Conservation (phyloP, 2,113 vertebrate genomes). For the Pan paniscus region DNA sequence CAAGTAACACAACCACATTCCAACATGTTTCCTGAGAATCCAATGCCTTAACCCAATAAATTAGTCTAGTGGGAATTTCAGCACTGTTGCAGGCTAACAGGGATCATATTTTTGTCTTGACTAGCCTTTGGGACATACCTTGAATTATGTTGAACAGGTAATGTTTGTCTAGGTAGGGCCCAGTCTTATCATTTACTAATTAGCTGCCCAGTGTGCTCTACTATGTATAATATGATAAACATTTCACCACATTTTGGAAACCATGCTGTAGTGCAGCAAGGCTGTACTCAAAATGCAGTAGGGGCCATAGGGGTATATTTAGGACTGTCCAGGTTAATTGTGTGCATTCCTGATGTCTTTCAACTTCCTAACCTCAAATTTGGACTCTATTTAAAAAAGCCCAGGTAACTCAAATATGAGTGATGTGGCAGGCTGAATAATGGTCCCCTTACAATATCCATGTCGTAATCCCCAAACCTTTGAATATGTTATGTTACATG, state of each 20-base stretch:
- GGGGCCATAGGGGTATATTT: background rate
- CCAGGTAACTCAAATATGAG: background rate
- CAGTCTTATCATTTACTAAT: background rate
- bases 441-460: background rate
- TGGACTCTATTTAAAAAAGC: background rate
- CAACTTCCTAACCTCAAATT: background rate
- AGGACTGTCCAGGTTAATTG: background rate
- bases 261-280: background rate
- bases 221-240: background rate
- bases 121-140: background rate
- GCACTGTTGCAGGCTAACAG: background rate
- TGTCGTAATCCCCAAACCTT: background rate
- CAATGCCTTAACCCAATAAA: background rate
- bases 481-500: background rate
- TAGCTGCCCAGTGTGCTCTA: background rate
- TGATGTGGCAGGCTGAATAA: background rate
- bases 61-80: background rate
- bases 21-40: background rate
- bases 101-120: background rate
- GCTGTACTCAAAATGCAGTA: background rate
- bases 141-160: background rate
- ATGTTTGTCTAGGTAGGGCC: background rate
- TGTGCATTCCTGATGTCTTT: background rate
- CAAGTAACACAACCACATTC: background rate
- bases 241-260: background rate